Evolutionary conservation across 2,797 vertebrate genomes (phyloP), one percentile per base, ranked within the genome.

Genomic region (Crax fasciolata): DNA sequence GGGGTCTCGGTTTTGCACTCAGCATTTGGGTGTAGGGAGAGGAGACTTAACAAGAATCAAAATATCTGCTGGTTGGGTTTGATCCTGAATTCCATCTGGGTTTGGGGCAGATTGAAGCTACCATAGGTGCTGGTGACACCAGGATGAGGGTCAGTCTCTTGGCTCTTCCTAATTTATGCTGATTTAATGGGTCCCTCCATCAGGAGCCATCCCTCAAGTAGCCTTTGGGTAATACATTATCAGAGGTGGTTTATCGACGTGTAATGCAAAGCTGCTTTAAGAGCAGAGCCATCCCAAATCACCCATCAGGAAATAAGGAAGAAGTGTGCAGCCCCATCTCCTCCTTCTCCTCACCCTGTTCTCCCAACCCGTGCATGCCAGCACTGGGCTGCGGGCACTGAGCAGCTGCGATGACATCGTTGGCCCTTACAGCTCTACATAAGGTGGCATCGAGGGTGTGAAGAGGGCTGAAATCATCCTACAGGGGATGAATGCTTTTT

Each of bases 351-450:
- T 65, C 51, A 49, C 25, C 16, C 24, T n/a, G 11, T 71, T 93
- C 82, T 21, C 30, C 24, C 61, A 20, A 51, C 3, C 13, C 15
- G 10, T 5, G 9, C 15, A 5, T 24, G 10, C 46, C 43, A 74
- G 21, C 0, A 0, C 25, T n/a, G 30, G 48, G 43, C 65, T 48
- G 6, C 44, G 28, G 21, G 3, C 4, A 20, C n/a, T 74, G 46
- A 75, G 18, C 15, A 62, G 8, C 30, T 52, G 39, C 11, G 30
- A 20, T 0, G 0, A 16, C 16, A 11, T 23, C 16, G 32, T 63
- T 61, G 44, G 38, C 32, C 28, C 49, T 82, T 43, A 23, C 7
- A 12, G 13, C 21, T 85, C 66, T 13, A 27, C 30, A 5, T 28
- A 78, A 51, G 62, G 77, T 35, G 61, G 19, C 11, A 48, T 1